Conservation (phyloP, 2,113 vertebrate genomes). For the Aix galericulata region DNA sequence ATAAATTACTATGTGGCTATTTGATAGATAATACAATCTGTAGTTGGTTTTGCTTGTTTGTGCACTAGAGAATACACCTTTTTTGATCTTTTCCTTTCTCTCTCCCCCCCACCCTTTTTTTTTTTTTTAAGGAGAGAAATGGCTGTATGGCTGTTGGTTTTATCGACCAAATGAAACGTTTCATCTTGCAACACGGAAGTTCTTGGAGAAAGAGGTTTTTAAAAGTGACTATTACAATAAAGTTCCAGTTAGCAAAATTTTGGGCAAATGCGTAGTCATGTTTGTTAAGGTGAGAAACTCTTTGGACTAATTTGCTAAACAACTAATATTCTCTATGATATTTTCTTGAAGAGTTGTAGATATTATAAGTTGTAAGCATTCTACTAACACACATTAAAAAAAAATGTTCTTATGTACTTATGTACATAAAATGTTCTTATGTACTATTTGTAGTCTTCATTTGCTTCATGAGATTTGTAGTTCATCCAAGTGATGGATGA, state of each 20-base stretch:
- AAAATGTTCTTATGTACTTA: neutral
- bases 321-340: neutral
- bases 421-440: neutral
- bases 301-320: neutral
- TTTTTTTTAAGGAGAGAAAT: conserved; percentile 88
- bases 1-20: neutral
- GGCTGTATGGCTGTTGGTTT: conserved; percentile 99
- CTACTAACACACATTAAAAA: neutral
- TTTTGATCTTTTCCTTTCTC: neutral
- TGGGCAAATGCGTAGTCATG: conserved; percentile 99
- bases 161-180: conserved; percentile 98
- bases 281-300: conserved; percentile 93
- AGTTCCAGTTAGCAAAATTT: conserved; percentile 95
- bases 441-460: neutral
- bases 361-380: neutral
- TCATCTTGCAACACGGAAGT: conserved; percentile 96
- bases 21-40: neutral
- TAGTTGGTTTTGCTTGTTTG: neutral
- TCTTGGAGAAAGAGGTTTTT: conserved; percentile 98
- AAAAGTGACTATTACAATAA: conserved; percentile 99
- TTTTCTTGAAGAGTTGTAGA: neutral
- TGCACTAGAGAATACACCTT: neutral
- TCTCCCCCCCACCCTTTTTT: neutral
- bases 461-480: neutral
- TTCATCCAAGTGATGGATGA: neutral